Evolutionary conservation across 2,113 vertebrate species (phyloP), one percentile per base, ranked within the genome.

Genomic region (Poeciliopsis prolifica): DNA sequence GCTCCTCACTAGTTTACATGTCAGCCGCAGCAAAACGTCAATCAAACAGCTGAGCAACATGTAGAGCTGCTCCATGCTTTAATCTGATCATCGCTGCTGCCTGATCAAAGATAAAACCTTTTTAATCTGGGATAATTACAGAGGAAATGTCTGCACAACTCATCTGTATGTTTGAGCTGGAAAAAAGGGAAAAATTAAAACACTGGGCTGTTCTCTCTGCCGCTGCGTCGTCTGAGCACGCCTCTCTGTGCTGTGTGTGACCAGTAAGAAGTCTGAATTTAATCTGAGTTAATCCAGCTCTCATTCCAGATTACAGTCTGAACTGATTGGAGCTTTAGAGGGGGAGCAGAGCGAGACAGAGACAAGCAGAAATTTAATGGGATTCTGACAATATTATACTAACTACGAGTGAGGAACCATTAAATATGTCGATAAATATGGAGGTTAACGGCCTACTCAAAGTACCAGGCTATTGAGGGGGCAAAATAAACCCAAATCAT

Each of bases 231-330:
- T 61, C 35, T 35, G 22, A 48, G 60, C 8, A 29, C 37, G 48
- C 67, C 61, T 70, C 61, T 70, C 29, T 37, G 1, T 58, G 9
- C 60, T 19, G 65, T 30, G 31, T 54, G 30, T 60, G 62, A 80
- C 61, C 26, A 30, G 61, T 31, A 54, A 69, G 13, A 74, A 40
- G 28, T 37, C 26, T 24, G 61, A 28, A 35, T 67, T 75, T 75
- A 81, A 81, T 81, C 79, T 71, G 73, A 54, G 30, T 63, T 62
- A 71, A 81, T 66, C 68, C 63, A 22, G 19, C 68, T 75, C 67
- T 70, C 67, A 37, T 37, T 61, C 12, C 72, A 75, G 67, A 78
- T 72, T 72, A 72, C 31, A 30, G 61, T 17, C 13, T 65, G 28
- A 33, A 33, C 31, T 8, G 37, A 31, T 72, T 48, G 28, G 33